Evolutionary conservation across 2,113 vertebrate genomes (phyloP), one percentile per base, ranked within the genome.

Genomic region (Rhombomys opimus): DNA sequence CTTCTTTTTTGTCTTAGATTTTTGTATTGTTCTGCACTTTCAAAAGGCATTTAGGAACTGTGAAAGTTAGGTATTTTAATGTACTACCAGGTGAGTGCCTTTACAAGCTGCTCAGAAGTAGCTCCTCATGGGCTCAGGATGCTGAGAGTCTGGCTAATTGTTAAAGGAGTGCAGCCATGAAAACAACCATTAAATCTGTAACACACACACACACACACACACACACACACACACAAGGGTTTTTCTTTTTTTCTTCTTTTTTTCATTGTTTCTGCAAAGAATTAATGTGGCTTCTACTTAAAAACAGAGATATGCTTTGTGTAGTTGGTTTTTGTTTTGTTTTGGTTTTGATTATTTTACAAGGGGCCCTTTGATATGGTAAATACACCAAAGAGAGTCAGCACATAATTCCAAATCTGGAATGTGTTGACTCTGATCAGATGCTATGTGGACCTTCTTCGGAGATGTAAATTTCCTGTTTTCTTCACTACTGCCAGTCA

Each of bases 51-150:
- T 95, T 63, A 89, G 50, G 67, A 91, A 92, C 54, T 95, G n/a
- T 96, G 77, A 87, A 93, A 95, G 84, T 96, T 95, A 96, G 61
- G 20, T 77, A 82, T 89, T 96, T 96, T 95, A 95, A 88, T 68
- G 92, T 88, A 50, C 70, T 96, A 67, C 72, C 61, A 77, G 77
- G 86, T 78, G 95, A 96, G 38, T 86, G 73, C 80, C 54, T 88
- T 85, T 94, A 82, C 94, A 65, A 91, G 63, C 81, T 20, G 2
- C 15, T 65, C 23, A 67, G 15, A 32, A 22, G 9, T 1, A 32
- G 22, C 87, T 93, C 81, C 38, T 70, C n/a, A 84, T 77, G 38
- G 61, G 61, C 50, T 92, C 59, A 61, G 38, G 41, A 15, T 72
- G 80, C 68, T 89, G 81, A 52, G 65, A 17, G 30, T 46, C 87